Base-by-base conservation (phyloP, 1,140 invertebrate species). In the Cyclargus thomasi region DNA sequence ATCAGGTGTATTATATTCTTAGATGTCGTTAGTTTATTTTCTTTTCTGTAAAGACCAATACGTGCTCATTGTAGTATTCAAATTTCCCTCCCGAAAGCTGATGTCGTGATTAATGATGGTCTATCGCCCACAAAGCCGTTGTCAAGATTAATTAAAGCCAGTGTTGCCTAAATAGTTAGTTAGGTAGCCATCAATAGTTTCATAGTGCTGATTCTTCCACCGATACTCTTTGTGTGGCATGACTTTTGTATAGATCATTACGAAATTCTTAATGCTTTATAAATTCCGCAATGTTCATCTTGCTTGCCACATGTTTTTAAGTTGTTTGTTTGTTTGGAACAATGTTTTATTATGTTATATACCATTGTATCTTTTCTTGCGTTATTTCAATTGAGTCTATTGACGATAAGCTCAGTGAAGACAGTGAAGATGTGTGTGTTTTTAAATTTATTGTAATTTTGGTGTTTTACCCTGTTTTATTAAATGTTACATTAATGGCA, bases 141-240 rank as follows among this genome's bases (percentile, higher is more conserved):
- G 83, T 85, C 83, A 80, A 81, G 83, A 83, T 81, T 80, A 83
- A 85, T 85, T 85, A 83, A 85, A 82, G 76, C 57, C 77, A 77
- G 72, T 76, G 77, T 79, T 77, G 75, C 72, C 76, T 81, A 83
- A 83, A 82, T 82, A 83, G 81, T 80, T 85, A 83, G 81, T 81
- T 85, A 82, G 62, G 75, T 71, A 73, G 76, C 72, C 74, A 70
- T 74, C 74, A 69, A 77, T 77, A 59, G 55, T 59, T 59, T 59
- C 18, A 59, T 59, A 59, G 55, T 11, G 55, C 55, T 2, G 55
- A 20, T 59, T 59, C 55, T 59, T 59, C 20, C 21, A 59, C 55
- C 18, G 18, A 59, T 11, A 18, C 18, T 22, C 55, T 59, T 59
- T 59, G 55, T 59, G 20, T 59, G 55, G 55, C 55, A 21, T 18